A percentile compares a stretch with the other conserved stretches of the same genome.
These are phyloP conservation scores for Globia sparganii DNA, from an alignment of 2,888 invertebrate species.

Conservation along the genomic window DNA sequence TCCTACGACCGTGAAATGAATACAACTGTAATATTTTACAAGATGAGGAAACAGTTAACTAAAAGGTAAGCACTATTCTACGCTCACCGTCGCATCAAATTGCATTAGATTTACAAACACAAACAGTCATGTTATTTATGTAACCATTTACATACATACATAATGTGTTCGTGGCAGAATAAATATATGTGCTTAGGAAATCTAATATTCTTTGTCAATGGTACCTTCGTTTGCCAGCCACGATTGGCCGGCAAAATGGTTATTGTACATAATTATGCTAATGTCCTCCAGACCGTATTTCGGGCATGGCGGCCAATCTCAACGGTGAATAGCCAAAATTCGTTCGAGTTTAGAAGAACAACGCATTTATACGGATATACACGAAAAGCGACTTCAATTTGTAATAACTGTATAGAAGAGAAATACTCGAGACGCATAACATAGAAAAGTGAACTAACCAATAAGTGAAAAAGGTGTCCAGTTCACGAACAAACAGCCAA, in stretches of 20 bases:
- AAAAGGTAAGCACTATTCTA: neutral
- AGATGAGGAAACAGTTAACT: neutral
- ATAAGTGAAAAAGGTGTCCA: neutral
- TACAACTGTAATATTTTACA: slow-evolving; percentile 4
- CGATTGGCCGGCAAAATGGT: neutral
- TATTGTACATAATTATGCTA: no score
- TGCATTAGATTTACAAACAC: slow-evolving; percentile 41
- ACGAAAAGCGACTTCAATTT: neutral
- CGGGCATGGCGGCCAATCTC: no score
- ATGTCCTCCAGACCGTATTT: no score
- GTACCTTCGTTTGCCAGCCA: neutral
- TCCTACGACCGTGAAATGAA: neutral
- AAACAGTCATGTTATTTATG: slow-evolving; percentile 3
- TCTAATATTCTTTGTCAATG: neutral
- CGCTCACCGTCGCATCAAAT: slow-evolving; percentile 14
- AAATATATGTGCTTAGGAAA: neutral
- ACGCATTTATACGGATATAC: neutral
- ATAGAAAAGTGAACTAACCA: neutral
- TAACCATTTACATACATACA: slow-evolving; percentile 8
- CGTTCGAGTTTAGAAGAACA: neutral
- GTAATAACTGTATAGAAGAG: neutral
- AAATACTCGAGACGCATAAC: neutral
- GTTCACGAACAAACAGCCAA: neutral
- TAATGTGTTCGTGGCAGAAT: neutral
- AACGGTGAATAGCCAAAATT: no score